Evolutionary conservation across 2,113 vertebrate species (phyloP).

Genomic region (Indicator indicator): DNA sequence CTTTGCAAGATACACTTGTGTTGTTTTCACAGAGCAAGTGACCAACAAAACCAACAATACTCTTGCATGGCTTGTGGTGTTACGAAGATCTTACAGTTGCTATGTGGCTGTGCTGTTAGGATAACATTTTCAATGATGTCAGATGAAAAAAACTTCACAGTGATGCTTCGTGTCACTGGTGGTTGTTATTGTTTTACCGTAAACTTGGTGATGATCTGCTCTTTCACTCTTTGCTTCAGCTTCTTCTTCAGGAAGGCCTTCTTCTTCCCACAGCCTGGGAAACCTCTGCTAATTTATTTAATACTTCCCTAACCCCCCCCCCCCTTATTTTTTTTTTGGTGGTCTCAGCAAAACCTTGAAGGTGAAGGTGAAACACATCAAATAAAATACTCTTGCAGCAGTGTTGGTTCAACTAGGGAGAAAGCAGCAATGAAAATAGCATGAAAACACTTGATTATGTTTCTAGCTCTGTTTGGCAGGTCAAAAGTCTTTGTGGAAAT

Average conservation of each 20-base stretch:
- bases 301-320: too few relatives aligned
- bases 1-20: background rate
- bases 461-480: conserved; percentile 16
- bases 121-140: background rate
- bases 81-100: background rate
- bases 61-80: background rate
- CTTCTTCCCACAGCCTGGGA: background rate
- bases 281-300: background rate
- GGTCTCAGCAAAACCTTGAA: conserved; percentile 1
- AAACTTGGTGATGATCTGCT: background rate
- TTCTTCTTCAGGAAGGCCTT: background rate
- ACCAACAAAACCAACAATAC: background rate
- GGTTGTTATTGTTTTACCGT: background rate
- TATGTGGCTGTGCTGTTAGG: accelerated
- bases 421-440: conserved; percentile 24
- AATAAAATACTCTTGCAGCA: conserved; percentile 9
- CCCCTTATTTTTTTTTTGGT: too few relatives aligned
- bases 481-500: background rate
- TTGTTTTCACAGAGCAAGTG: background rate
- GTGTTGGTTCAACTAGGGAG: background rate
- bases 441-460: background rate
- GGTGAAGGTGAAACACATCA: conserved; percentile 44
- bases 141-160: background rate
- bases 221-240: background rate
- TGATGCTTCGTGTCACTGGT: too few relatives aligned